A percentile compares a stretch with the other conserved stretches of the same genome.
phyloP scores from a whole-genome alignment of 1,140 invertebrate genomes.

The Drosophila pallidifrons region DNA sequence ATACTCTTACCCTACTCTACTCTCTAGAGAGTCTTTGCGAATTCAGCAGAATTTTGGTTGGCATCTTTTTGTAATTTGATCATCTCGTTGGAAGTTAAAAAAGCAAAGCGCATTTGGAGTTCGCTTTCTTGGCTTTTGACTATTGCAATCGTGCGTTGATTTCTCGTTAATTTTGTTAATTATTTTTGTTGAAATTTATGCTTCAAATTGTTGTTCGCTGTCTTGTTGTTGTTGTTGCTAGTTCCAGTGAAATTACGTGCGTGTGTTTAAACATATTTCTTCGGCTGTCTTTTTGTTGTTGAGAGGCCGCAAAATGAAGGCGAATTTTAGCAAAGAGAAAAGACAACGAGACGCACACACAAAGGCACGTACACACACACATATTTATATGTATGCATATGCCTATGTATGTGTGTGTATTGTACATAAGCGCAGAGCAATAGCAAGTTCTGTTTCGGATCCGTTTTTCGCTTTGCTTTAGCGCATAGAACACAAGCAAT shows the following conservation, averaged over 20 bases:
- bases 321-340: conserved; percentile 16
- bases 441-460: conserved; percentile 25
- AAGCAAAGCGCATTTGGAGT: conserved; percentile 18
- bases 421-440: conserved; percentile 4
- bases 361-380: background rate
- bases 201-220: conserved; percentile 19
- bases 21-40: too few species aligned
- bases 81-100: background rate
- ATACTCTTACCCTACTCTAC: too few species aligned
- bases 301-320: conserved; percentile 7
- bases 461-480: conserved; percentile 5
- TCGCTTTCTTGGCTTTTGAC: background rate
- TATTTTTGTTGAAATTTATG: conserved; percentile 75
- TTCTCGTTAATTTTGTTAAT: conserved; percentile 56
- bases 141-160: conserved; percentile 18
- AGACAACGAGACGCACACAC: background rate
- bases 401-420: conserved; percentile 5
- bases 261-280: conserved; percentile 67
- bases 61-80: background rate
- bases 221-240: conserved; percentile 53
- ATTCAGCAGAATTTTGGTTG: background rate
- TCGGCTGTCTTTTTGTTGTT: conserved; percentile 7
- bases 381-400: background rate
- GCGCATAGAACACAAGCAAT: conserved; percentile 10
- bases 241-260: conserved; percentile 75